Evolutionary conservation across 2,888 invertebrate genomes (phyloP), one percentile per base, ranked within the genome.

Genomic region (Macroteleia sp.): DNA sequence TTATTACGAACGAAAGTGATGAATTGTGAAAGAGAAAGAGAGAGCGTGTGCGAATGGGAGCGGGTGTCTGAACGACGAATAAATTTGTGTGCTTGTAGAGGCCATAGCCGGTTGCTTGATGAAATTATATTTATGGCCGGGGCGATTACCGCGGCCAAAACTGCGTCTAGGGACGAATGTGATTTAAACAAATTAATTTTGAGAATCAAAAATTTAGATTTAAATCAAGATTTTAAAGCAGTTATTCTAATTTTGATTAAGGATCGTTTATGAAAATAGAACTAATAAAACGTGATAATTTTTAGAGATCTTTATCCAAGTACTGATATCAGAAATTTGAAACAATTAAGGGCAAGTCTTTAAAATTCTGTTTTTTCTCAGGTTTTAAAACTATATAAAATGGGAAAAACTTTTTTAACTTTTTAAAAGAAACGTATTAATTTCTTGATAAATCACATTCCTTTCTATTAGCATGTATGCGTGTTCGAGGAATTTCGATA

Each of bases 401-500:
- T n/a, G n/a, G n/a, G n/a, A n/a, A n/a, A n/a, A n/a, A n/a, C n/a
- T n/a, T n/a, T n/a, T n/a, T n/a, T n/a, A n/a, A n/a, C n/a, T n/a
- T 25, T 25, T 25, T 25, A 25, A 25, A 25, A 25, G 25, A n/a
- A n/a, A n/a, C n/a, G n/a, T n/a, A n/a, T 46, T 28, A 20, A 14
- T 42, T 42, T 20, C 42, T 14, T 20, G 56, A 22, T 6, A 10
- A 41, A 44, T 61, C 16, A 39, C 62, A 6, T 64, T 76, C 28
- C 36, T 70, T 44, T 28, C 59, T 44, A 62, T 39, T n/a, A n/a
- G n/a, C n/a, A n/a, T n/a, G 76, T 67, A 59, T 69, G 77, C 48
- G 75, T 79, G 67, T 71, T 57, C 73, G 77, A 79, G 70, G 67
- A 71, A 77, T 79, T 77, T 62, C 39, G 74, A 56, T 64, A 54